phyloP scores from a whole-genome alignment of 30 jellyfish, hydroid and myxozoan genomes.

The Cassiopea xamachana region DNA sequence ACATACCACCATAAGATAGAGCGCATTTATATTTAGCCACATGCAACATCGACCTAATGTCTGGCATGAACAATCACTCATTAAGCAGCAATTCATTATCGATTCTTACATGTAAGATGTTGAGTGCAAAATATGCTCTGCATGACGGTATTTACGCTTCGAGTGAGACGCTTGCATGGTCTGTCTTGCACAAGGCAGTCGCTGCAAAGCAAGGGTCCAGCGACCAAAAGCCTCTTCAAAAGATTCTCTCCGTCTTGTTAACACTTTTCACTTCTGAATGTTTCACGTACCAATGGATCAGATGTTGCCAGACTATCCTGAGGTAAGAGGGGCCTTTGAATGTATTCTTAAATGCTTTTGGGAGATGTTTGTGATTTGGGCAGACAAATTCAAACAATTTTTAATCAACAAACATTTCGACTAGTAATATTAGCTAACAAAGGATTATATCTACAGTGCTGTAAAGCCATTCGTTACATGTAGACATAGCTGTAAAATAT shows the following conservation, averaged over 20 bases:
- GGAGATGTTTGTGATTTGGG: not conserved
- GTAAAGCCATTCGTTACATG: not conserved
- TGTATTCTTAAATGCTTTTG: not conserved
- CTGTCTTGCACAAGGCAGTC: slow-evolving; percentile 4
- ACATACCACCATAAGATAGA: slow-evolving; percentile 44
- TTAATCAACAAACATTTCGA: not conserved
- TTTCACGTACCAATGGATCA: slow-evolving; percentile 84
- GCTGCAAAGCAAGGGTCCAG: not conserved
- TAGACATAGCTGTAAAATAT: not conserved
- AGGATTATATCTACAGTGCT: not conserved
- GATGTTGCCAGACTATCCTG: slow-evolving; percentile 93
- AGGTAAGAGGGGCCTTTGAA: slow-evolving; percentile 46
- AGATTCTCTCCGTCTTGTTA: not conserved
- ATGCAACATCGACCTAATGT: slow-evolving; percentile 53
- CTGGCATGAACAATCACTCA: slow-evolving; percentile 31
- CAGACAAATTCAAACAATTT: not conserved
- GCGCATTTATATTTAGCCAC: slow-evolving; percentile 61
- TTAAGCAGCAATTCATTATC: slow-evolving; percentile 20
- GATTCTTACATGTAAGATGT: slow-evolving; percentile 23
- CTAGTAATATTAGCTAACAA: not conserved
- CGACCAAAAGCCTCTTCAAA: not conserved
- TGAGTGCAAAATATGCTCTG: slow-evolving; percentile 13
- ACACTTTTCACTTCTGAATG: not conserved
- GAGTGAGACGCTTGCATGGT: slow-evolving; percentile 1
- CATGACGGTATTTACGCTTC: slow-evolving; percentile 3